A percentile compares a stretch with the other conserved stretches of the same genome.
These are phyloP conservation scores for Pachycephala philippinensis DNA, from an alignment of 2,113 vertebrate species.

Conservation along the genomic window DNA sequence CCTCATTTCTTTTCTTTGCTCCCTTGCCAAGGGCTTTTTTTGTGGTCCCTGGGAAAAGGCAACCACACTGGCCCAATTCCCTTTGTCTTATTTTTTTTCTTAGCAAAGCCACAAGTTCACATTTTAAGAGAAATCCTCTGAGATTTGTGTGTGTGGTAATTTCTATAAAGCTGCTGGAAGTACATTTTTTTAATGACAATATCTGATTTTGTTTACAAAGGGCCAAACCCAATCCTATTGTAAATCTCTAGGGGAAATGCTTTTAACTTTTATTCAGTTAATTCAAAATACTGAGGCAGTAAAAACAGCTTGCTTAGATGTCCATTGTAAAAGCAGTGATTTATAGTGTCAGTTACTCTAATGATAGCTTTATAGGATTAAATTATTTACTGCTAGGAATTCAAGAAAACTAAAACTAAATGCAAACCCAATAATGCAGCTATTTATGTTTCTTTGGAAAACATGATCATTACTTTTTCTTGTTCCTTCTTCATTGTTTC, in stretches of 20 bases:
- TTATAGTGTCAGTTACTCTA: slow-evolving; percentile 67
- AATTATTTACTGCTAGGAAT: slow-evolving; percentile 70
- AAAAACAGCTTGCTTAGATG: slow-evolving; percentile 61
- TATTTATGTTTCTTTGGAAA: slow-evolving; percentile 54
- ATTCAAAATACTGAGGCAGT: slow-evolving; percentile 59
- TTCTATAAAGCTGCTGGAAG: slow-evolving; percentile 52
- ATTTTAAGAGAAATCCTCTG: slow-evolving; percentile 31
- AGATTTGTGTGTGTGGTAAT: slow-evolving; percentile 46
- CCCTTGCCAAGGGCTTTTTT: not conserved
- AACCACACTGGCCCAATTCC: not conserved
- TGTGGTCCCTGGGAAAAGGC: not conserved
- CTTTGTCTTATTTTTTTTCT: not conserved
- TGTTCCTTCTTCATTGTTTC: not conserved
- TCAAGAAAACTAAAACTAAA: slow-evolving; percentile 56
- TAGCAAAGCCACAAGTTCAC: not conserved
- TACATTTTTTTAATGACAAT: slow-evolving; percentile 49
- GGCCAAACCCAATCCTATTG: slow-evolving; percentile 41
- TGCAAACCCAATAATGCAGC: slow-evolving; percentile 42
- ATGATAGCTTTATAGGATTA: slow-evolving; percentile 70
- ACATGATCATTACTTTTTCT: not conserved
- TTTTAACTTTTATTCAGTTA: slow-evolving; percentile 72
- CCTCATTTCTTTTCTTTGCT: not conserved
- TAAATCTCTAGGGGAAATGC: slow-evolving; percentile 30
- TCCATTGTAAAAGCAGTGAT: slow-evolving; percentile 69
- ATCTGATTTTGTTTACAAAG: slow-evolving; percentile 65